A percentile compares a stretch with the other conserved stretches of the same genome.
Evolutionary conservation across 2,113 vertebrate genomes (phyloP).

Genomic region (Trochalopteron elliotii): DNA sequence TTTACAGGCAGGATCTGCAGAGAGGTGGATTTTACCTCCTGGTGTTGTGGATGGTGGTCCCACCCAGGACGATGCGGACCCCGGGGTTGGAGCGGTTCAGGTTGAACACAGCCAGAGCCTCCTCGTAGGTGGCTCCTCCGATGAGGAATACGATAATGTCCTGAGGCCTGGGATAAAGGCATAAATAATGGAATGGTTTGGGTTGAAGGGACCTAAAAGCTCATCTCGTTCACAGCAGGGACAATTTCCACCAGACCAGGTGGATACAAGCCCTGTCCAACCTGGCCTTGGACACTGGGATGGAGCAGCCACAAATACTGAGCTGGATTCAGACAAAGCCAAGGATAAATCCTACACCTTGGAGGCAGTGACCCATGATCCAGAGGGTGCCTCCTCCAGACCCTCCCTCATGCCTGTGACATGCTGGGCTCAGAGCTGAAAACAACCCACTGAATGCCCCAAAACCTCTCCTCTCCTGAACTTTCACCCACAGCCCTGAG

Average conservation of each 20-base stretch:
- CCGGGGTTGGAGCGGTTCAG: conserved; percentile 89
- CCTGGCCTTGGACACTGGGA: neutral
- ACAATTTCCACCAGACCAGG: neutral
- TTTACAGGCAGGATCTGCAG: rapidly evolving
- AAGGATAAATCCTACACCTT: neutral
- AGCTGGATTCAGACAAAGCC: neutral
- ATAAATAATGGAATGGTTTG: neutral
- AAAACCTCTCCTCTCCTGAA: neutral
- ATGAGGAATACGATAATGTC: conserved; percentile 93
- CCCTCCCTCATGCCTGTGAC: neutral
- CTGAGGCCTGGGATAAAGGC: conserved; percentile 80
- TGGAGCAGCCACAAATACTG: neutral
- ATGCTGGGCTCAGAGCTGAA: neutral
- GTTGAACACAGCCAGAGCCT: conserved; percentile 89
- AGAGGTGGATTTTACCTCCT: conserved; percentile 72
- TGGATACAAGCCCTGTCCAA: neutral
- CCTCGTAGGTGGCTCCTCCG: conserved; percentile 93
- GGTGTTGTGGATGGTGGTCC: conserved; percentile 91
- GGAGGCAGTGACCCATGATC: neutral
- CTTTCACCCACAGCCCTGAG: neutral
- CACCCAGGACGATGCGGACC: conserved; percentile 89
- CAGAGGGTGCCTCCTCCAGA: neutral
- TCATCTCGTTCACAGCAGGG: neutral
- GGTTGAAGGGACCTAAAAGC: neutral
- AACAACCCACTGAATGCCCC: neutral